These are phyloP conservation scores for Rissa tridactyla DNA, from an alignment of 2,113 vertebrate species.

Conservation along the genomic window DNA sequence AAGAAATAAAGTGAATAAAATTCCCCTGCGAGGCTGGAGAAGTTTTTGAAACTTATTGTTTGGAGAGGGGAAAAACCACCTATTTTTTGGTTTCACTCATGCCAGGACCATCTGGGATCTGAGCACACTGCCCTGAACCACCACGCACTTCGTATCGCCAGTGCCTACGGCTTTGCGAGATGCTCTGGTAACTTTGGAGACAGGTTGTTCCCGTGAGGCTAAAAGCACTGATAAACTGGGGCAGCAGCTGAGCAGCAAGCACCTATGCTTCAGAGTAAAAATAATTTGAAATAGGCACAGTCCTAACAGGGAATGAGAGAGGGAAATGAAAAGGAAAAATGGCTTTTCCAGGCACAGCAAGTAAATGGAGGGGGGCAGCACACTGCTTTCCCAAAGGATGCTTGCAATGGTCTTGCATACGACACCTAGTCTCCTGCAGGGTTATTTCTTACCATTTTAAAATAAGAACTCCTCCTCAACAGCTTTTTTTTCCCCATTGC, in stretches of 20 bases:
- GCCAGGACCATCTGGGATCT: neutral
- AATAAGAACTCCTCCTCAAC: neutral
- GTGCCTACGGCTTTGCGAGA: neutral
- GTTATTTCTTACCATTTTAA: neutral
- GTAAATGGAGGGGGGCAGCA: neutral
- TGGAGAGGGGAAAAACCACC: neutral
- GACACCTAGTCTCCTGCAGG: neutral
- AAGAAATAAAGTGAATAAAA: neutral
- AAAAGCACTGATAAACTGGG: neutral
- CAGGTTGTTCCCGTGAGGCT: neutral
- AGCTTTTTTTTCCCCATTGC: neutral
- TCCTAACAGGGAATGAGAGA: neutral
- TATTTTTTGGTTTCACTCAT: neutral
- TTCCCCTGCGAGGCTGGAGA: neutral
- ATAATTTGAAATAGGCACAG: neutral
- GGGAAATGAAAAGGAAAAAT: neutral
- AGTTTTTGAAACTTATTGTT: neutral
- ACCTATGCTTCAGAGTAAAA: neutral
- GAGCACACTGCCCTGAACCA: neutral
- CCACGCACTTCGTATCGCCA: accelerated
- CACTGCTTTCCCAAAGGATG: neutral
- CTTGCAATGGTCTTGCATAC: neutral
- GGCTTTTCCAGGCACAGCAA: neutral
- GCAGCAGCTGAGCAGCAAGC: neutral
- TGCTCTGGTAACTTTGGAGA: neutral